Evolutionary conservation across 2,888 invertebrate genomes (phyloP).

Genomic region (Tachystola acroxantha): DNA sequence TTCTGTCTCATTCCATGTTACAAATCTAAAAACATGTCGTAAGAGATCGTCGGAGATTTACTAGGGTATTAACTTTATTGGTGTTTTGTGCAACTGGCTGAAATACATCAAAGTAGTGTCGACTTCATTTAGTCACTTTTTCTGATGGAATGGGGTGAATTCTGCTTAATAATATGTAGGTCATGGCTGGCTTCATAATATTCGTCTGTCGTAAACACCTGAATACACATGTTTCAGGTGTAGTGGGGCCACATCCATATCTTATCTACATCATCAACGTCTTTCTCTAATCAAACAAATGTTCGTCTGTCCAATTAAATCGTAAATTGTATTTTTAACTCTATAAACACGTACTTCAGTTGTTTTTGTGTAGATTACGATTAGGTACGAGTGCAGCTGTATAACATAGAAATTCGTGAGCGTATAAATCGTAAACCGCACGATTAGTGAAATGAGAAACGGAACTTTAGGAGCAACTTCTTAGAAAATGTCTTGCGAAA

Average conservation of each 20-base stretch:
- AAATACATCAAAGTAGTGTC: slow-evolving; percentile 2
- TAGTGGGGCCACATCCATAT: slow-evolving; percentile 2
- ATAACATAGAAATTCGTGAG: too few species aligned
- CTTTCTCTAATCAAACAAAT: background rate
- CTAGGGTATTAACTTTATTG: too few species aligned
- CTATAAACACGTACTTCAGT: background rate
- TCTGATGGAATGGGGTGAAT: slow-evolving; percentile 1
- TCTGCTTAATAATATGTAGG: slow-evolving; percentile 11
- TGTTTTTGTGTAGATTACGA: background rate
- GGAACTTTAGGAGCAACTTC: too few species aligned
- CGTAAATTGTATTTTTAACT: background rate
- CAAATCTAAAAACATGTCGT: too few species aligned
- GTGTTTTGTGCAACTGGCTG: too few species aligned
- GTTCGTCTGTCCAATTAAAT: background rate
- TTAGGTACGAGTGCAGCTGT: too few species aligned
- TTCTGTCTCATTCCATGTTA: too few species aligned
- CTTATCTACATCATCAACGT: slow-evolving; percentile 1
- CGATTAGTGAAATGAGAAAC: too few species aligned
- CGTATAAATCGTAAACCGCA: too few species aligned
- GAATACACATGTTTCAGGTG: slow-evolving; percentile 11
- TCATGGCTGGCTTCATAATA: slow-evolving; percentile 8
- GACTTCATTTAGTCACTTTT: background rate
- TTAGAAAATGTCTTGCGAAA: too few species aligned
- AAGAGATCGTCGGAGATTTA: too few species aligned
- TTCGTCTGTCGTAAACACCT: slow-evolving; percentile 10